phyloP scores from a whole-genome alignment of 2,888 invertebrate species.

The Hypselothyrea guttata region DNA sequence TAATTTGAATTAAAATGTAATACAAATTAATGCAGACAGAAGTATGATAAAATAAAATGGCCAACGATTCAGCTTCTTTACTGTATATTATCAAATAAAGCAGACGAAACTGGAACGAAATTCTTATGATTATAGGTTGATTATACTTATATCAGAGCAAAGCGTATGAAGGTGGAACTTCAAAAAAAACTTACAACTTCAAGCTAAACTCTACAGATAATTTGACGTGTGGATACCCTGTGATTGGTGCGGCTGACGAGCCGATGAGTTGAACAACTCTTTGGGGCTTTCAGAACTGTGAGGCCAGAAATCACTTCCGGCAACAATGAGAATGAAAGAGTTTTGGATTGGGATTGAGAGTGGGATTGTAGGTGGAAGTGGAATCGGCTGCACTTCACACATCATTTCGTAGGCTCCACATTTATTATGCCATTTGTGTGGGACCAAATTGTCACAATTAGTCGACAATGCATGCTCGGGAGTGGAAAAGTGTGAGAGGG shows the following conservation, averaged over 20 bases:
- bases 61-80: too few relatives aligned
- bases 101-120: too few relatives aligned
- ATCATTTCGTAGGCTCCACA: constrained; percentile 63
- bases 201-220: too few relatives aligned
- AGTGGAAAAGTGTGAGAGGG: neutral
- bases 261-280: constrained; percentile 3
- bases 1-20: too few relatives aligned
- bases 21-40: too few relatives aligned
- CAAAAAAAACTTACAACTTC: too few relatives aligned
- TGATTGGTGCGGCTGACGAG: neutral
- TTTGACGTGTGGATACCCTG: too few relatives aligned
- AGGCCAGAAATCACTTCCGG: constrained; percentile 66
- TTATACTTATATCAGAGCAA: too few relatives aligned
- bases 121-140: too few relatives aligned
- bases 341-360: constrained; percentile 8
- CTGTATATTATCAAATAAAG: too few relatives aligned
- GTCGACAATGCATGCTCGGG: constrained; percentile 31
- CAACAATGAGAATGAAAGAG: constrained; percentile 23
- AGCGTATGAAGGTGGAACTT: too few relatives aligned
- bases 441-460: constrained; percentile 69
- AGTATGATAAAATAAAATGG: too few relatives aligned
- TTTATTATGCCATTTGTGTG: constrained; percentile 71
- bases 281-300: constrained; percentile 4
- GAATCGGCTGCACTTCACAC: constrained; percentile 61
- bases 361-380: constrained; percentile 10